Evolutionary conservation across 2,113 vertebrate genomes (phyloP).

Genomic region (Lepus timidus): DNA sequence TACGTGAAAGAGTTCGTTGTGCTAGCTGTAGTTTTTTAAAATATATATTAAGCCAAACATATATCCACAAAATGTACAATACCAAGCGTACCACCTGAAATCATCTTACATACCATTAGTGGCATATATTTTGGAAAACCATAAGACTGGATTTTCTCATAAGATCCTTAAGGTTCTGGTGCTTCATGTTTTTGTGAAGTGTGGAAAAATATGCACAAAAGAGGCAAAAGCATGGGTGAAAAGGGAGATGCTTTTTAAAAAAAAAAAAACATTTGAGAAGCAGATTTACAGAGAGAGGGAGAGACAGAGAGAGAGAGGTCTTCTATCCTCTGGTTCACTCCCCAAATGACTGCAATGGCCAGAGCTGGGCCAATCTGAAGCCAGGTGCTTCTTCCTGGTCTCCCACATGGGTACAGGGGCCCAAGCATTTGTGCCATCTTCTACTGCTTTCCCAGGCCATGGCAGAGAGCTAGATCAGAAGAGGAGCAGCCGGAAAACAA

Average conservation of each 20-base stretch:
- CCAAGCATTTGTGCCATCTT: no score
- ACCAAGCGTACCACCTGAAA: background rate
- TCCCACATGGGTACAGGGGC: no score
- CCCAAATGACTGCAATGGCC: no score
- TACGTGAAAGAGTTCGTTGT: conserved; percentile 7
- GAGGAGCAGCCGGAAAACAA: no score
- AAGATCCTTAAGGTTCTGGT: background rate
- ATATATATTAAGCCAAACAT: conserved; percentile 9
- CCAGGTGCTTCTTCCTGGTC: no score
- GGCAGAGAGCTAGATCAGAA: no score
- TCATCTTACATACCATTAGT: background rate
- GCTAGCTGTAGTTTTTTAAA: background rate
- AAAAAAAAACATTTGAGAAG: no score
- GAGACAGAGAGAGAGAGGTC: no score
- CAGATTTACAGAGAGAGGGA: no score
- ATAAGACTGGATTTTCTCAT: background rate
- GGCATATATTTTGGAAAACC: background rate
- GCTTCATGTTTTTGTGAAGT: conserved; percentile 26
- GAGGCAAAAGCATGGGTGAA: background rate
- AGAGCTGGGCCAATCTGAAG: no score
- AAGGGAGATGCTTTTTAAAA: background rate
- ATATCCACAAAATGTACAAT: background rate
- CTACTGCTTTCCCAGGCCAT: no score
- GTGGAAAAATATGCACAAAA: background rate
- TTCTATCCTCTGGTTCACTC: no score